These are phyloP conservation scores for Urophycis tenuis DNA, from an alignment of 2,797 vertebrate species.

Conservation along the genomic window DNA sequence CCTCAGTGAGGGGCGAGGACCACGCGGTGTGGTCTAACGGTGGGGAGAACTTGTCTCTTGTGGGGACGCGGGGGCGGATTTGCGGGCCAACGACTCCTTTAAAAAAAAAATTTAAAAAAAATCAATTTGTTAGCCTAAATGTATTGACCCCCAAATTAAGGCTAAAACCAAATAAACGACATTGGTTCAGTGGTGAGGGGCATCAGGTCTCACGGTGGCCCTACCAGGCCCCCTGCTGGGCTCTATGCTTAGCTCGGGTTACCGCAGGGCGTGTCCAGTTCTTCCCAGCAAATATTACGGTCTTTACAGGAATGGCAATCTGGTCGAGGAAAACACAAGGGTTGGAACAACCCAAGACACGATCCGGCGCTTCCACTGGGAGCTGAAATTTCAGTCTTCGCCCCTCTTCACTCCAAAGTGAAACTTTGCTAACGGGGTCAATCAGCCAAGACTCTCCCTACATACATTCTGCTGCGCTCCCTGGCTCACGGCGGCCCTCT, in stretches of 20 bases:
- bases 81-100: slow-evolving; percentile 25
- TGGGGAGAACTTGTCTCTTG: slow-evolving; percentile 36
- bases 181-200: slow-evolving; percentile 42
- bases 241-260: slow-evolving; percentile 39
- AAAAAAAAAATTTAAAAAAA: slow-evolving; percentile 35
- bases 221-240: slow-evolving; percentile 25
- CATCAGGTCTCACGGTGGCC: slow-evolving; percentile 41
- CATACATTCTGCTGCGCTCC: slow-evolving; percentile 32
- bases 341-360: slow-evolving; percentile 56
- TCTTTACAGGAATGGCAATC: slow-evolving; percentile 36
- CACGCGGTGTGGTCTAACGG: slow-evolving; percentile 36
- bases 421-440: slow-evolving; percentile 34
- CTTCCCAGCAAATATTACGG: slow-evolving; percentile 24
- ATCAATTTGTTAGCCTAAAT: slow-evolving; percentile 17
- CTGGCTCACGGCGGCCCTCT: slow-evolving; percentile 12
- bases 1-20: not conserved
- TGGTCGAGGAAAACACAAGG: slow-evolving; percentile 39
- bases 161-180: slow-evolving; percentile 53
- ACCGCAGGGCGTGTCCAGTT: slow-evolving; percentile 24
- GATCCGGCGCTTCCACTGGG: slow-evolving; percentile 57
- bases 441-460: slow-evolving; percentile 25
- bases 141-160: slow-evolving; percentile 53
- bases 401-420: slow-evolving; percentile 38
- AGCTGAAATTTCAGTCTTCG: slow-evolving; percentile 66
- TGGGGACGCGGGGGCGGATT: slow-evolving; percentile 49